These are phyloP conservation scores for Natator depressus DNA, from an alignment of 2,113 vertebrate species.

Conservation along the genomic window DNA sequence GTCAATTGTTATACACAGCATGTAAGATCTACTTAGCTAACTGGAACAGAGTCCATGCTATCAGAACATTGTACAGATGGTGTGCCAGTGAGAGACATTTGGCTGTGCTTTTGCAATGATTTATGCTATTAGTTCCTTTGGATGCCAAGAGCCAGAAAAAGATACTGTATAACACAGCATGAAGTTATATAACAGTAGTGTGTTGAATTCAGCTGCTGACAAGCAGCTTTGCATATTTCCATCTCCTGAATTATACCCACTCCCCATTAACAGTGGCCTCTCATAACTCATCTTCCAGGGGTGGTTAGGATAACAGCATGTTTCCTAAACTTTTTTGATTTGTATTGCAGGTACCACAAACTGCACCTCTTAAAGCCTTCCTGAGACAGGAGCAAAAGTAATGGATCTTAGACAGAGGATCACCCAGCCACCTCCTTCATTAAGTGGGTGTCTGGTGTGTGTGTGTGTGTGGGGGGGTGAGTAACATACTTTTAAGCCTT, in stretches of 20 bases:
- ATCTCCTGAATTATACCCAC: background rate
- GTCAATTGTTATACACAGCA: slow-evolving; percentile 32
- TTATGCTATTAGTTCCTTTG: slow-evolving; percentile 36
- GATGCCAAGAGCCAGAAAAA: background rate
- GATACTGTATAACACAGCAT: background rate
- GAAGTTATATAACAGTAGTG: background rate
- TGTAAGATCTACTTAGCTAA: slow-evolving; percentile 21
- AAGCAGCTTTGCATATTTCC: background rate
- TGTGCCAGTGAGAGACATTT: slow-evolving; percentile 59
- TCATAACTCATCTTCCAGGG: background rate
- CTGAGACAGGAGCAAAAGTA: background rate
- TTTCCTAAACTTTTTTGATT: background rate
- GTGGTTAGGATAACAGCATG: background rate
- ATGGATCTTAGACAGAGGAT: background rate
- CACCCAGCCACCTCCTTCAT: background rate
- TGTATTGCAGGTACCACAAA: background rate
- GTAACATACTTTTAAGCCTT: background rate
- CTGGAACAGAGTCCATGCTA: slow-evolving; percentile 24
- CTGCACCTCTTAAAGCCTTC: background rate
- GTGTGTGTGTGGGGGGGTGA: background rate
- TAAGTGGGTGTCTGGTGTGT: rapidly evolving
- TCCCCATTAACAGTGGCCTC: background rate
- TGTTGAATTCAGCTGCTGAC: background rate
- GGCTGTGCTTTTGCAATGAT: background rate
- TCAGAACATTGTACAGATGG: slow-evolving; percentile 60